Conservation (phyloP, 1,140 invertebrate species). For the Stratiolaelaps scimitus region DNA sequence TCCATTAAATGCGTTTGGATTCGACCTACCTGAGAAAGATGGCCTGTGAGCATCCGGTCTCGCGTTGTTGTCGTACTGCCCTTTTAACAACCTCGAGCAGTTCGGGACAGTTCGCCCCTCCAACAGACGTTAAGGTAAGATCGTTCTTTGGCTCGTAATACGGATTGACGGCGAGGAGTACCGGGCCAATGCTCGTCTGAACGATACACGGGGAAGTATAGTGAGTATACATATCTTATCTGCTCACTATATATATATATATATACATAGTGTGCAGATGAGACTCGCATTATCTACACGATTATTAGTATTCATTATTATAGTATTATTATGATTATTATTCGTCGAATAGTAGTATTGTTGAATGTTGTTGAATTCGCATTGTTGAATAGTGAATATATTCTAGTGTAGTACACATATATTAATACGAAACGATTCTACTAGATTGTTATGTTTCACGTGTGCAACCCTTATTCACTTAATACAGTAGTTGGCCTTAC, state of each 20-base stretch:
- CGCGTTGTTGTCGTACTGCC: slow-evolving; percentile 77
- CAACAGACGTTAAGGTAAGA: slow-evolving; percentile 61
- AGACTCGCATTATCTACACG: background rate
- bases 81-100: slow-evolving; percentile 74
- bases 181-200: slow-evolving; percentile 82
- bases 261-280: background rate
- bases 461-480: too few species aligned
- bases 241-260: slow-evolving; percentile 19
- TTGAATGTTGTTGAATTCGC: too few species aligned
- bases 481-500: too few species aligned
- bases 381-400: too few species aligned
- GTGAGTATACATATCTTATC: background rate
- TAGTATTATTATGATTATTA: background rate
- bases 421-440: too few species aligned
- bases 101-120: slow-evolving; percentile 53
- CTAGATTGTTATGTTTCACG: too few species aligned
- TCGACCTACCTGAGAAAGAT: slow-evolving; percentile 70
- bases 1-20: background rate
- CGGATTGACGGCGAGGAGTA: slow-evolving; percentile 73
- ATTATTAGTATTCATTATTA: background rate
- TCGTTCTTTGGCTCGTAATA: slow-evolving; percentile 73
- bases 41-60: slow-evolving; percentile 85
- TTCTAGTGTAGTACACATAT: too few species aligned
- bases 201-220: slow-evolving; percentile 37
- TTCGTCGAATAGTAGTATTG: too few species aligned